These are phyloP conservation scores for Apamea monoglypha DNA, from an alignment of 2,888 invertebrate species.

Conservation along the genomic window DNA sequence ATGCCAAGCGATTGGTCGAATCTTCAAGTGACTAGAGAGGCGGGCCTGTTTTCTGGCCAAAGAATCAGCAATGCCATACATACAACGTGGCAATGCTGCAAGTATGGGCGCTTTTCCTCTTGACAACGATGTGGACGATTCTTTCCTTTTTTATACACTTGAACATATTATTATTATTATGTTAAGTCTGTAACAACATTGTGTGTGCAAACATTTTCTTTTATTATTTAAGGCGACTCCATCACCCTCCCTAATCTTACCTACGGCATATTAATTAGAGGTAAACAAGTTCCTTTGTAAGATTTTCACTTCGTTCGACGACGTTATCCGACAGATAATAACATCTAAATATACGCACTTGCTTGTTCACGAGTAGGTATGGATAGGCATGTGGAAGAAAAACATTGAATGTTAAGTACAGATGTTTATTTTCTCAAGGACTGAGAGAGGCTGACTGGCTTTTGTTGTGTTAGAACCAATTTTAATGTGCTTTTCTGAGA, in stretches of 20 bases:
- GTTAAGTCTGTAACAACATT: too few species aligned
- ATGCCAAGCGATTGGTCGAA: too few species aligned
- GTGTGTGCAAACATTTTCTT: not conserved
- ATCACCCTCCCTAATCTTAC: constrained; percentile 67
- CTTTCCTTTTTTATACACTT: too few species aligned
- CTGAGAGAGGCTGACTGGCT: not conserved
- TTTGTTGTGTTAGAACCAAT: constrained; percentile 27
- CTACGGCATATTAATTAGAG: constrained; percentile 87
- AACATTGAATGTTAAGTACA: constrained; percentile 37
- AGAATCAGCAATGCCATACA: too few species aligned
- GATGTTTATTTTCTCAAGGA: constrained; percentile 37
- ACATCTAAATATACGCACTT: constrained; percentile 62
- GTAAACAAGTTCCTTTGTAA: constrained; percentile 87
- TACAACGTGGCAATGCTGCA: too few species aligned
- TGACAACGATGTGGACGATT: too few species aligned
- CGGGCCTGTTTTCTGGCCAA: too few species aligned
- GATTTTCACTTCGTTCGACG: constrained; percentile 81
- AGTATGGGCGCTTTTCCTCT: too few species aligned
- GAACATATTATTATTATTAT: too few species aligned
- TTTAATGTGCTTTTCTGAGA: not conserved
- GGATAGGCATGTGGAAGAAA: constrained; percentile 33
- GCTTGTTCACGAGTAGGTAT: constrained; percentile 21
- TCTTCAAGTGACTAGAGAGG: too few species aligned
- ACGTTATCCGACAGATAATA: constrained; percentile 73
- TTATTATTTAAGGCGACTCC: constrained; percentile 63